Evolutionary conservation across 1,140 invertebrate species (phyloP), one percentile per base, ranked within the genome.

Genomic region (Meloidogyne exigua): DNA sequence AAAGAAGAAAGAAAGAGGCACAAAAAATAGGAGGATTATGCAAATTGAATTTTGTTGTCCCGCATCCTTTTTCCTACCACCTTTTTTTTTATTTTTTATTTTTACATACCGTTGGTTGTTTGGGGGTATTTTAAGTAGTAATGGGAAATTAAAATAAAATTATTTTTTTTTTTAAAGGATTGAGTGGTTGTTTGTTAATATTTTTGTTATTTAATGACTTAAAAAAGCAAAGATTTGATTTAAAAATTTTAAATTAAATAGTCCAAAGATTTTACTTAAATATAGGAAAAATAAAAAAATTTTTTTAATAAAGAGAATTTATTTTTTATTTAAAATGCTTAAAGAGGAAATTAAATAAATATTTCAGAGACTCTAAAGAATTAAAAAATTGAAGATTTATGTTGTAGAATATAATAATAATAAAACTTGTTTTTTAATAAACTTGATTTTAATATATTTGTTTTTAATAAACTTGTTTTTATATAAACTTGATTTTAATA

Each of bases 1-100:
- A 28, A 28, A 18, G 7, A 62, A 18, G 9, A 11, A n/a, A n/a
- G 7, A 42, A 42, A 70, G 26, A 57, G 67, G 68, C 68, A 23
- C 28, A n/a, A 42, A 68, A 70, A 49, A 57, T 42, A 26, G 44
- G 44, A 13, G 39, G 68, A 71, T 71, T 71, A 71, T 71, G 68
- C 68, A 71, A 71, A 71, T 71, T 44, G 42, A 71, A 71, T 71
- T 71, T 71, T 44, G 68, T 62, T 44, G 68, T 62, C 42, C 62
- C 68, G 49, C 49, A 57, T 57, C 49, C n/a, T n/a, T n/a, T n/a
- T 49, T 18, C n/a, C n/a, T n/a, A n/a, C n/a, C n/a, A n/a, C n/a
- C n/a, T 49, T 49, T 49, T 49, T 49, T 49, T 49, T 49, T 18
- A 18, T 49, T 18, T 44, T 44, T 15, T 49, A 13, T 49, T 12